Evolutionary conservation across 2,888 invertebrate genomes (phyloP), one percentile per base, ranked within the genome.

Genomic region (Parthenolecanium corni): DNA sequence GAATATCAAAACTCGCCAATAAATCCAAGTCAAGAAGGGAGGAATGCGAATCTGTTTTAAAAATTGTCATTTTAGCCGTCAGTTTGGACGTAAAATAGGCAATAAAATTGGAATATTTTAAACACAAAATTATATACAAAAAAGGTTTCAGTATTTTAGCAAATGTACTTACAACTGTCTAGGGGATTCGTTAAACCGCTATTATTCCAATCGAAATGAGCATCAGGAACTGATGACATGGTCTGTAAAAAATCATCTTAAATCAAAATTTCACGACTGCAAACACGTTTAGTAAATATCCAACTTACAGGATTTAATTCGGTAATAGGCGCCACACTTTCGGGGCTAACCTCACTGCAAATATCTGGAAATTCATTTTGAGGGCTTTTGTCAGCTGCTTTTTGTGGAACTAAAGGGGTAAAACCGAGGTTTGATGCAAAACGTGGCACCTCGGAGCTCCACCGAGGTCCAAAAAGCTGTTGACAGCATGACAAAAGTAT

Each of bases 351-450:
- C 25, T 47, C 42, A 25, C 31, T 65, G 46, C 25, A 57, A 46
- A 57, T 46, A 52, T 42, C 47, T 46, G 44, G 52, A 16, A 47
- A 38, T 64, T 25, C 44, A 47, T 40, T 53, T 65, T 62, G 18
- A 56, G 58, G 31, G 9, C 31, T 42, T 20, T 62, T 64, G 52
- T 66, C 67, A 53, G 74, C 73, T 6, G 82, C 77, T 74, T 85
- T 87, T 64, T 85, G 78, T 3, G 89, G 89, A 72, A 88, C 85
- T 23, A 89, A 75, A 1, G 89, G 89, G 67, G 83, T 82, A 67
- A 82, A 79, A 68, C 86, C 84, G 66, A 92, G 78, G 73, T 88
- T 89, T n/a, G 87, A 84, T 44, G 91, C 91, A 77, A 86, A 92
- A 74, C 83, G 82, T 52, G 92, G 92, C 78, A 89, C 83, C 63